Base-by-base conservation (phyloP, 2,113 vertebrate species). In the Malurus cyaneus region DNA sequence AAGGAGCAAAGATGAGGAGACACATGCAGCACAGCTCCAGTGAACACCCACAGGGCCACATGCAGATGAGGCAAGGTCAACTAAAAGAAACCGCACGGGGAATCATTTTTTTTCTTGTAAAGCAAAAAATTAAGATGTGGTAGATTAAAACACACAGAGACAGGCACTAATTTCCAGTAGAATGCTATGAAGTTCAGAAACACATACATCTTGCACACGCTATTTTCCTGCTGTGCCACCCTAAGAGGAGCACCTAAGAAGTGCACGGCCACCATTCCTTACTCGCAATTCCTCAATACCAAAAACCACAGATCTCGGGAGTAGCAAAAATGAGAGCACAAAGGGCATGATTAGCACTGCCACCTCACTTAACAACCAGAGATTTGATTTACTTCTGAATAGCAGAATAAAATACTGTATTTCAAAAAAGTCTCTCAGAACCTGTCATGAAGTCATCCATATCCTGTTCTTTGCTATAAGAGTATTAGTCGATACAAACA, bases 11-110 rank as follows among this genome's bases (percentile, higher is more conserved):
- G 18, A 39, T 39, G 9, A 39, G 39, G 11, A 1, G 1, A 52
- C 16, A 61, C 11, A 10, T 0, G 6, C 14, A 62, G 36, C 50
- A 36, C 26, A 65, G 46, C 28, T 56, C 54, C 46, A 29, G 24
- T 1, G 0, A 53, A 46, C 50, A 69, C 5, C 12, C n/a, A 24
- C 2, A 19, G 23, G 34, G 18, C 4, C 9, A 41, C 1, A 2
- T 3, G 25, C 15, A 67, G 23, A 41, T 32, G 23, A 70, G 18
- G 36, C 12, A 74, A 82, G 15, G 17, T 19, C 50, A 78, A 81
- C 15, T 49, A 14, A 9, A 49, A 66, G 34, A 50, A 86, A 32
- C 25, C 62, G 20, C n/a, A 53, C 5, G 3, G 3, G 20, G 18
- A 80, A 34, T 5, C 5, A 29, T 0, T 23, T 28, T 62, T 36